Base-by-base conservation (phyloP, 2,797 vertebrate genomes). In the Sebastes minor region DNA sequence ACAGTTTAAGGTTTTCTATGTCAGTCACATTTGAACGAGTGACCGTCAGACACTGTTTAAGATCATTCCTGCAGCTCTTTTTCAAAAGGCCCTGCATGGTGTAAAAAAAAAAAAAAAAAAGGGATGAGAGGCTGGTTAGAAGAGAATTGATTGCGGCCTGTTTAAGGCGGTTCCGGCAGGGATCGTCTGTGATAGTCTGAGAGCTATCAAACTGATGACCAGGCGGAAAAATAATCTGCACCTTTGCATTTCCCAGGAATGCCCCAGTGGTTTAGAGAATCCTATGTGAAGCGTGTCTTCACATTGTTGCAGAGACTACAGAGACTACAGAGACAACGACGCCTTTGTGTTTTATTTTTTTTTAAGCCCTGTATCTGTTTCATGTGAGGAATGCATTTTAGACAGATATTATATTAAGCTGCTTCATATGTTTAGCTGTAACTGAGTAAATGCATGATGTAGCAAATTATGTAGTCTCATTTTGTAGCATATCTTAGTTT, bases 191-290 rank as follows among this genome's bases (percentile, higher is more conserved):
- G 88, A 91, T 85, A 84, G 87, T 83, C 89, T 89, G 86, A 89
- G 85, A 93, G 86, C 91, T 62, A 89, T 92, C 85, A 89, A 93
- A 94, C 74, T 95, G 94, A 95, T 95, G 95, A 96, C 83, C 85
- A 28, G 81, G 89, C 90, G 63, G 88, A 82, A 91, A 91, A 87
- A 83, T 86, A 93, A 92, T 86, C 88, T 88, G 91, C 91, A 92
- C 85, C 89, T 94, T 92, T 93, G 94, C 91, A 90, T 91, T 95
- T 94, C 91, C 86, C 90, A 87, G 88, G 85, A 91, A 90, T 82
- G 78, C 69, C 86, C 86, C 73, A 80, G 82, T 76, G 88, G 82
- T 69, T 79, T n/a, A 66, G 82, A 89, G 66, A 82, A 78, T 77
- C 83, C 86, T 74, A 32, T 68, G 84, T 85, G 67, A 91, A 86